Base-by-base conservation (phyloP, 1,140 invertebrate genomes). In the Philaenus spumarius region DNA sequence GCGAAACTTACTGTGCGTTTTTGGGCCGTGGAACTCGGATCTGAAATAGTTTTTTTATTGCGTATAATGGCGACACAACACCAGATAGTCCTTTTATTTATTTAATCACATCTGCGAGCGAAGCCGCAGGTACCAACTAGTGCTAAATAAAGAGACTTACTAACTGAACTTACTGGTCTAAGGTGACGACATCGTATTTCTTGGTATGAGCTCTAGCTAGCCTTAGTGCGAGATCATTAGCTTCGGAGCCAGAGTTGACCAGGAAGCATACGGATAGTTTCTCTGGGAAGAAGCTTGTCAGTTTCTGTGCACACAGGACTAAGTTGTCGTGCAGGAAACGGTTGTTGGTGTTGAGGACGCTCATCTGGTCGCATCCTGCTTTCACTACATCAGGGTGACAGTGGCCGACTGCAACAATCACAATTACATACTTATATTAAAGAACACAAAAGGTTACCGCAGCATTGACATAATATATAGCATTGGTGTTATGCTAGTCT, bases 211-310 rank as follows among this genome's bases (percentile, higher is more conserved):
- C 83, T 56, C 87, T 79, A 1, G 95, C 93, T 42, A 99, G 75
- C 45, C 95, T 81, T 5, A 99, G 71, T 0, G 97, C 97, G 62
- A 99, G 77, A 76, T 99, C 97, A 76, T 99, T 99, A 2, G 97
- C 95, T 78, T 99, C 96, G 24, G 95, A 98, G n/a, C 95, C 97
- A 1, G 97, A 99, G 74, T 99, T 99, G 15, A 97, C 94, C 65
- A 98, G 91, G 76, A 91, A 98, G 68, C 95, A 96, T 6, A 98
- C 93, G 14, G 88, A 91, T n/a, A 93, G 72, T 35, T 81, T 78
- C 51, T 85, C 80, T 1, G 89, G 89, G 69, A 98, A 80, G 17
- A 93, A 87, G 45, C 80, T 81, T 2, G 89, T 83, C 57, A 98
- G 74, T 64, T 85, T 84, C 67, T 93, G 78, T 0, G 96, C 95